Base-by-base conservation (phyloP, 1,140 invertebrate species). In the Drosophila subpulchrella region DNA sequence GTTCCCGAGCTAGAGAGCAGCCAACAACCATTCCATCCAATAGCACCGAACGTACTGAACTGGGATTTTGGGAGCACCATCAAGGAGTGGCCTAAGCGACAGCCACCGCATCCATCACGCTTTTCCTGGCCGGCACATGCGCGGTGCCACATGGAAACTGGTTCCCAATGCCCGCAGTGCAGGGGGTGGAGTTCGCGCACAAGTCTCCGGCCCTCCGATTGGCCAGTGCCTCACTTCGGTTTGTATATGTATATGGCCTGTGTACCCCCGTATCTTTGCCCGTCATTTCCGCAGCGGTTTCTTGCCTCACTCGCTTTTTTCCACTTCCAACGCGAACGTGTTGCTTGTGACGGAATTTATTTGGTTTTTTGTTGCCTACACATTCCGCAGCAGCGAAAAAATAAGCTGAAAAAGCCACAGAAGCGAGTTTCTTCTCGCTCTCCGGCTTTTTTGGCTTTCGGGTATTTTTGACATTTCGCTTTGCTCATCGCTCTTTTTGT, bases 401-500 rank as follows among this genome's bases (percentile, higher is more conserved):
- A 70, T 57, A 41, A 48, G 32, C 32, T 47, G 65, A 38, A 70
- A 48, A 71, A 70, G 67, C 67, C 54, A 55, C 51, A 56, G 56
- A 48, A 51, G 48, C 36, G 63, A 73, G 81, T 76, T 80, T 81
- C 75, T 76, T 82, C 74, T 78, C 70, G 60, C 68, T 70, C 73
- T 66, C 17, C 24, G 59, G 41, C 72, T 75, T 75, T 75, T 70
- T 71, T 71, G 68, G 66, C 68, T 71, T 71, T 74, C 72, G 78
- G 77, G 84, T 74, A 89, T 89, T 89, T 90, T 90, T 90, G 88
- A 91, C 86, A 88, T 90, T 90, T 91, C 56, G 88, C 56, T 90
- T 90, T 88, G 83, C 63, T 58, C 76, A 75, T 88, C 80, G 81
- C 86, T 89, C 75, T 88, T 88, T 86, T 88, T 88, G 83, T 88